Conservation (phyloP, 2,888 invertebrate species). For the Cremastinae sp. region DNA sequence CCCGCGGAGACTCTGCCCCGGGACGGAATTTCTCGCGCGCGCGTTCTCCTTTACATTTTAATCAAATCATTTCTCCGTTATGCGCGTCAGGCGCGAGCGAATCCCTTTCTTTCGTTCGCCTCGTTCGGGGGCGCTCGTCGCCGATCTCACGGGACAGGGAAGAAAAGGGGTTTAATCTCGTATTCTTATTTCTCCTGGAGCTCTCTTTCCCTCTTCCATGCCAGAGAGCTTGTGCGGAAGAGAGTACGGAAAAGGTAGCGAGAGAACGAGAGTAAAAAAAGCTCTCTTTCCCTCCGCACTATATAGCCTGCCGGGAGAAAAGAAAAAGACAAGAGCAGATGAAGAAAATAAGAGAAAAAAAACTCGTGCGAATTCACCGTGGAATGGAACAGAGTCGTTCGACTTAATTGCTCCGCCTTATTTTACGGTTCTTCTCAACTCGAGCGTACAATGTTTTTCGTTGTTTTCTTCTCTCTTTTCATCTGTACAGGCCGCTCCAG, state of each 20-base stretch:
- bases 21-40: slow-evolving; percentile 48
- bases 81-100: slow-evolving; percentile 71
- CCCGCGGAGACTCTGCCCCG: slow-evolving; percentile 34
- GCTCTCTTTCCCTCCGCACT: no score
- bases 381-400: slow-evolving; percentile 41
- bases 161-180: slow-evolving; percentile 74
- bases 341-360: slow-evolving; percentile 32
- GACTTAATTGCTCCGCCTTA: slow-evolving; percentile 62
- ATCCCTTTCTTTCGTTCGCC: slow-evolving; percentile 57
- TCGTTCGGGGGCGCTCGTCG: slow-evolving; percentile 40
- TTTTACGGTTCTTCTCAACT: slow-evolving; percentile 60
- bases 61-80: slow-evolving; percentile 80
- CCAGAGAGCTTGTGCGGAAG: no score
- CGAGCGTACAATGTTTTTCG: neutral
- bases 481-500: no score
- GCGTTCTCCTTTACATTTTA: slow-evolving; percentile 79
- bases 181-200: slow-evolving; percentile 32
- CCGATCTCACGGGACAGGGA: slow-evolving; percentile 73
- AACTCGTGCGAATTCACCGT: slow-evolving; percentile 56
- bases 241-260: no score
- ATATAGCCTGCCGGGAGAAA: slow-evolving; percentile 5
- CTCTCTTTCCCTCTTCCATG: slow-evolving; percentile 31
- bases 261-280: no score
- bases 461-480: no score
- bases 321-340: neutral